Evolutionary conservation across 2,797 vertebrate species (phyloP), one percentile per base, ranked within the genome.

Genomic region (Tenualosa ilisha): DNA sequence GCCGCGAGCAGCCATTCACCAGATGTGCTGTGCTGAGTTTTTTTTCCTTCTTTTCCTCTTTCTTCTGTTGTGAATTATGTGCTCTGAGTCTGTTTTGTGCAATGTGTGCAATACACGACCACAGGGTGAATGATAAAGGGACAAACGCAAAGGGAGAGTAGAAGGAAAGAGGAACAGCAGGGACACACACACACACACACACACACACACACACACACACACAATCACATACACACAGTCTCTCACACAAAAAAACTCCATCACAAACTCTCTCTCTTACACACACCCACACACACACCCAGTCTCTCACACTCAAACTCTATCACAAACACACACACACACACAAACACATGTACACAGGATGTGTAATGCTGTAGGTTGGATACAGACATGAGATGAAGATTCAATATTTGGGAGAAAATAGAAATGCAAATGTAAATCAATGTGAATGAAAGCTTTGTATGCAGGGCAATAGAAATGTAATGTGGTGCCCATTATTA

Each of bases 21-120:
- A 75, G 68, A 75, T 75, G 68, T 75, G 68, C 68, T 40, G 68
- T 37, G 68, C 26, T 13, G 26, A 1, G 12, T 3, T 15, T 12
- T 68, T 68, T 15, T 31, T 17, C 5, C 0, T 12, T 4, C 5
- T 75, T 3, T 40, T 12, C 31, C 15, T 31, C 65, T 46, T 72
- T 84, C 82, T 68, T 81, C 79, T 43, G 31, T 51, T 50, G 50
- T 54, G 22, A 83, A 49, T 86, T 31, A 26, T 56, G 65, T 83
- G 37, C 49, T 75, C 81, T 8, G 24, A 8, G 22, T 65, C 24
- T 24, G 9, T 26, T 65, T 11, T 26, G 63, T 65, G 63, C 63
- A 72, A 13, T 31, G 11, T 72, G 65, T 72, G 65, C 24, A 13
- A 31, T 68, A 12, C 24, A 31, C 3, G 3, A 24, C 0, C 54